Base-by-base conservation (phyloP, 2,888 invertebrate genomes). In the Eupithecia subfuscata region DNA sequence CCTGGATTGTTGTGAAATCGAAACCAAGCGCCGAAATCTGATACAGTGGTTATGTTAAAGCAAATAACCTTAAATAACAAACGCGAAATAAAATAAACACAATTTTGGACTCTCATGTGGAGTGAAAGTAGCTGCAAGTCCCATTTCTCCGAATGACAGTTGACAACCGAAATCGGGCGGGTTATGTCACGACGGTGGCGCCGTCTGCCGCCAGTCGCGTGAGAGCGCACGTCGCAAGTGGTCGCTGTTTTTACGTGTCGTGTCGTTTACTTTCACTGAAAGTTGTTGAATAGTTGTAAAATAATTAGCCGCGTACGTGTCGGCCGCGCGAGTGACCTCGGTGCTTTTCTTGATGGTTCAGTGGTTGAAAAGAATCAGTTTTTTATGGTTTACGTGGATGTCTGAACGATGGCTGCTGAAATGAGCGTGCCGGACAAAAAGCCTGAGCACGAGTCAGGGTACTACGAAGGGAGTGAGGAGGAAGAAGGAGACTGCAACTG, bases 381-480 rank as follows among this genome's bases (percentile, higher is more conserved):
- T 70, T 56, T 72, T 81, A 93, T 93, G 94, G 88, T 92, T 87
- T 87, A 91, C 88, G 87, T 87, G 85, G 86, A 88, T 87, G 89
- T 88, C 84, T 93, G 86, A 94, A 87, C 93, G 92, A 94, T 95
- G 94, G 94, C 94, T 86, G 91, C 90, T 86, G 95, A 95, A 87
- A 96, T 96, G 96, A 95, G 95, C 86, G 91, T 95, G 82, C 96
- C 96, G 82, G 94, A 95, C 86, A 96, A 96, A 84, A 96, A 96
- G 84, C 95, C 96, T 83, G 96, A 96, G 84, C 97, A 97, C 95
- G 97, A 98, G 95, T 97, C 97, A 90, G 97, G 97, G 80, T 97
- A 97, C 90, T 97, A 97, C 95, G 97, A 97, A 92, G 97, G 97
- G 83, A 96, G 96, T 88, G 95, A 96, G 86, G 95, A 96, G 85